Evolutionary conservation across 2,888 invertebrate species (phyloP), one percentile per base, ranked within the genome.

Genomic region (Tenthredo scrophulariae): DNA sequence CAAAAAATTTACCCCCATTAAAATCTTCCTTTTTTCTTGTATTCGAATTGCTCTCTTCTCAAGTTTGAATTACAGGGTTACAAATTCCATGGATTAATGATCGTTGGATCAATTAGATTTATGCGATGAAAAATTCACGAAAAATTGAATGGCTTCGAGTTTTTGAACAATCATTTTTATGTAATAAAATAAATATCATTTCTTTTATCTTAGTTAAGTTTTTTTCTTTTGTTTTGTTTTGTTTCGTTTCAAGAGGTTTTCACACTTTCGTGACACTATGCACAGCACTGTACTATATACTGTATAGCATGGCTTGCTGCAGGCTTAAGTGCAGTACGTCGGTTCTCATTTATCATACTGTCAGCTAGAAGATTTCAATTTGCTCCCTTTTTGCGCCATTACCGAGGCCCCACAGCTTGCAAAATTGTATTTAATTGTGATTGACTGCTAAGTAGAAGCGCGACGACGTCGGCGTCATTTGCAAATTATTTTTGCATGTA

Each of bases 371-470:
- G 91, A 92, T 92, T 92, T 92, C 91, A 92, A 92, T 92, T 92
- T 92, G 92, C 91, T 92, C 92, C 90, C 91, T 92, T 92, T 92
- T 91, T 92, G 91, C 90, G 85, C 90, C 91, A 91, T 91, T 91
- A 91, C 90, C 88, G 89, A 65, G 87, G 87, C 86, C 88, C 88
- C 88, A 83, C 85, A 80, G 85, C 90, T 90, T 88, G 91, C 91
- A 92, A 92, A 92, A 92, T 92, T 92, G 91, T 92, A 92, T 92
- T 92, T 92, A 92, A 92, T 92, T 92, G 92, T 92, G 92, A 92
- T 92, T 92, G 92, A 92, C 92, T 91, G 92, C 91, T 90, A 90
- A 91, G 90, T 91, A 90, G 90, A 90, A 89, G 90, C 88, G 88
- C 88, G 87, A 87, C 88, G 88, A 87, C 86, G 88, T 87, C 58